Conservation (phyloP, 2,113 vertebrate species). For the Parotia lawesii region DNA sequence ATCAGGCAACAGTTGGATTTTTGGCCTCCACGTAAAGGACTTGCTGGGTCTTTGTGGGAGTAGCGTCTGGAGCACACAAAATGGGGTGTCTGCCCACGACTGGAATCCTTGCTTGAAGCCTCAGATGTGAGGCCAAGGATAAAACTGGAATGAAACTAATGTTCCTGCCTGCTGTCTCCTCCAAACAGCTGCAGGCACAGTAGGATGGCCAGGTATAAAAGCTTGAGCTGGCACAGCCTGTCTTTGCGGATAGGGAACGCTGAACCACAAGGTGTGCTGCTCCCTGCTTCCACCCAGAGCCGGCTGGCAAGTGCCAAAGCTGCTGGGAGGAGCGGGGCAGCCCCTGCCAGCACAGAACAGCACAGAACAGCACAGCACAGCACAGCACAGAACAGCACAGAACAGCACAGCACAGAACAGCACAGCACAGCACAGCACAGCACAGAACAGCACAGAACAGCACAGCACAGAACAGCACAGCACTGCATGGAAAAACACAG, state of each 20-base stretch:
- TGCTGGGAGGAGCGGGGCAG: background rate
- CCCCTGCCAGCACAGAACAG: background rate
- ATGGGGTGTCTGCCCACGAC: background rate
- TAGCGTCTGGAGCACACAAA: slow-evolving; percentile 1
- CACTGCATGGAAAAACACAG: background rate
- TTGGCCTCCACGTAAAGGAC: background rate
- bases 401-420: too few species aligned
- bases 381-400: background rate
- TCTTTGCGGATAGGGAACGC: background rate
- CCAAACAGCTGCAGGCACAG: slow-evolving; percentile 8
- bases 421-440: fast-evolving
- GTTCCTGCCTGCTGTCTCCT: slow-evolving; percentile 37
- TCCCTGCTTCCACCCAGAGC: background rate
- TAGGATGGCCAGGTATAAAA: slow-evolving; percentile 17
- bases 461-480: too few species aligned
- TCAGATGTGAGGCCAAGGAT: slow-evolving; percentile 58
- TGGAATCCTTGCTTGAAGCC: slow-evolving; percentile 28
- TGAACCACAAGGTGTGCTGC: slow-evolving; percentile 23
- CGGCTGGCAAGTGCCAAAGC: slow-evolving; percentile 3
- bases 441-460: background rate
- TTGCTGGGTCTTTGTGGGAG: background rate
- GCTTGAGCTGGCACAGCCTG: slow-evolving; percentile 13
- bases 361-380: background rate
- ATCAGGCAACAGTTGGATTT: background rate
- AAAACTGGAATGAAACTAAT: slow-evolving; percentile 50